phyloP scores from a whole-genome alignment of 2,113 vertebrate species.

The Myotis yumanensis region DNA sequence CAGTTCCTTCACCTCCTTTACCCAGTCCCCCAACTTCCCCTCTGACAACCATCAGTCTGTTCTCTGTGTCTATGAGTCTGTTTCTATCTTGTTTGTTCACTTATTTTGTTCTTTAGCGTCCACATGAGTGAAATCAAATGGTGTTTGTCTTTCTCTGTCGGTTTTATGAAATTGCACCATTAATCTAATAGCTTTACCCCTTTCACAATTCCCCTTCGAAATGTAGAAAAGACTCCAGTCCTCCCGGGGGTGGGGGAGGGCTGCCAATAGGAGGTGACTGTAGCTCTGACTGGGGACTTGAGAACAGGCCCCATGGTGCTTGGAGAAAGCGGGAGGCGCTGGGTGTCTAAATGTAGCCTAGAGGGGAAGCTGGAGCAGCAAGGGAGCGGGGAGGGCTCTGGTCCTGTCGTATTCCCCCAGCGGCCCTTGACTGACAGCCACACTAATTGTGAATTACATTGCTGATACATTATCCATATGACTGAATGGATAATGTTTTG shows the following conservation, averaged over 20 bases:
- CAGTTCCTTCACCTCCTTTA: not conserved
- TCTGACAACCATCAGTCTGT: not conserved
- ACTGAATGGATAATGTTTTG: conserved; percentile 64
- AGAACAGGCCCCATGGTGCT: fast-evolving
- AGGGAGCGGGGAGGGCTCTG: not conserved
- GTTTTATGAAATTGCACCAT: not conserved
- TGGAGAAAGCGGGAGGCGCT: not conserved
- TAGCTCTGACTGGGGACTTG: not conserved
- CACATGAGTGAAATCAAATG: not conserved
- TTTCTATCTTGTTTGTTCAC: not conserved
- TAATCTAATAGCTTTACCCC: not conserved
- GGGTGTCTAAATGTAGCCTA: not conserved
- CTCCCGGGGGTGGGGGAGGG: not conserved
- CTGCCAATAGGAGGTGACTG: not conserved
- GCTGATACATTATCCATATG: conserved; percentile 63
- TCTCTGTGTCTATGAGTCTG: not conserved
- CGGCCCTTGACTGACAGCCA: conserved; percentile 19
- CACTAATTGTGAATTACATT: conserved; percentile 27
- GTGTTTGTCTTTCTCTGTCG: not conserved
- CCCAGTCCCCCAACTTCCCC: not conserved
- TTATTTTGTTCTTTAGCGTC: not conserved
- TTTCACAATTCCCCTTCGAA: not conserved
- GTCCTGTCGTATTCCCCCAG: not conserved
- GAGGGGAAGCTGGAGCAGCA: not conserved
- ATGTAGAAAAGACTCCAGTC: not conserved